Base-by-base conservation (phyloP, 2,113 vertebrate species). In the Vombatus ursinus region DNA sequence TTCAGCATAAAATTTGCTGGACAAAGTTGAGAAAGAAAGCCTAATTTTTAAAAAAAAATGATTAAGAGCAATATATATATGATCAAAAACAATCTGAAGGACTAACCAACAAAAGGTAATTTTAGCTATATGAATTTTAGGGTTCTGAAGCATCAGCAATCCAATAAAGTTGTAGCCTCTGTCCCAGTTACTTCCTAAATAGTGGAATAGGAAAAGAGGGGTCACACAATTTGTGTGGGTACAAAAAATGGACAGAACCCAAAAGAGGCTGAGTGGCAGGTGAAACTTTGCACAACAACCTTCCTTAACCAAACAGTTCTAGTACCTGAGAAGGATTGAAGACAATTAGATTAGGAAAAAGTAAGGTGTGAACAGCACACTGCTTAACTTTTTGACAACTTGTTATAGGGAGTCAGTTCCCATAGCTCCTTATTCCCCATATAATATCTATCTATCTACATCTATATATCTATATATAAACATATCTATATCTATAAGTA, bases 21-120 rank as follows among this genome's bases (percentile, higher is more conserved):
- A 68, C 61, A 68, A 68, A 68, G 31, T 68, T 68, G 89, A 97
- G 49, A 92, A 96, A 84, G 49, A 48, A 57, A 84, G 90, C 92
- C 7, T 31, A 50, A 61, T 92, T 91, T 91, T 77, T 93, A n/a
- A 92, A 93, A 49, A 90, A 84, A 68, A 90, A 91, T 90, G 84
- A 96, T 52, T 94, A 96, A 95, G 50, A 25, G 19, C n/a, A 94
- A 16, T 92, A 52, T 28, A 44, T 44, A 61, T 49, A 49, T 49
- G 51, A 61, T 47, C 90, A 91, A 89, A 92, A 91, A 92, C 48
- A 91, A 8, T 92, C 89, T 89, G 14, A 95, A 51, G 57, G 93
- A 89, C 89, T 89, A 94, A 50, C 37, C 89, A 52, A 50, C 50
- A 50, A 89, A 89, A 91, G 47, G 92, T 22, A 94, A 1, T 89